phyloP scores from a whole-genome alignment of 2,888 invertebrate species.

The Camptogramma bilineatum region DNA sequence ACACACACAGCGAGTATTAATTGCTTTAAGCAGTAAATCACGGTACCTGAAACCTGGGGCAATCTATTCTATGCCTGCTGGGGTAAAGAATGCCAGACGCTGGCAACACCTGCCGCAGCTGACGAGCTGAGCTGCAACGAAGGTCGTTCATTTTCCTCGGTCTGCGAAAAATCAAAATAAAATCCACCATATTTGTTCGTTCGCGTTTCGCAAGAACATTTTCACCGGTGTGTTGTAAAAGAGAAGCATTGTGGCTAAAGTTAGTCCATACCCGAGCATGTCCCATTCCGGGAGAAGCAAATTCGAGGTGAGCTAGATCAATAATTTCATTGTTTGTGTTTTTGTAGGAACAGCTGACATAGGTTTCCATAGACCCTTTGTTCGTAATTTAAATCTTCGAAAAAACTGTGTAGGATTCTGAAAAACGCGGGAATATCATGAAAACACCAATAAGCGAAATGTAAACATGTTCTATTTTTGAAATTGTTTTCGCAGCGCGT shows the following conservation, averaged over 20 bases:
- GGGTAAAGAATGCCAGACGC: neutral
- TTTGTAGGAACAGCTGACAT: conserved; percentile 87
- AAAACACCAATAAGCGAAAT: conserved; percentile 5
- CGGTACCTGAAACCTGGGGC: neutral
- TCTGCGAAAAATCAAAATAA: conserved; percentile 61
- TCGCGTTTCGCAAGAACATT: conserved; percentile 52
- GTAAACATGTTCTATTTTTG: conserved; percentile 61
- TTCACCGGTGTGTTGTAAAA: conserved; percentile 49
- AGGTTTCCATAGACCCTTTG: conserved; percentile 34
- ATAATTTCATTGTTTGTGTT: conserved; percentile 73
- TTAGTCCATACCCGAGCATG: conserved; percentile 84
- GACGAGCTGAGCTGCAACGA: conserved; percentile 30
- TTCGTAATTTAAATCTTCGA: conserved; percentile 22
- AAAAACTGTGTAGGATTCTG: neutral
- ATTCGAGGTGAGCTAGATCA: conserved; percentile 85
- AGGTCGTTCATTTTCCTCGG: conserved; percentile 37
- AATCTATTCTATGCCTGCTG: neutral
- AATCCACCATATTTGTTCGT: conserved; percentile 66
- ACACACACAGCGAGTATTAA: no score
- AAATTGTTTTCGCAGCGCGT: conserved; percentile 38
- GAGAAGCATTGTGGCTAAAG: conserved; percentile 80
- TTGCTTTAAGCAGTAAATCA: no score
- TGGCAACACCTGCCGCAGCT: conserved; percentile 48
- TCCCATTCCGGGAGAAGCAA: conserved; percentile 87
- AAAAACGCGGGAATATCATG: conserved; percentile 10